phyloP scores from a whole-genome alignment of 37 sponge, comb jelly and placozoan species.

The Diacarnus erythraeanus region DNA sequence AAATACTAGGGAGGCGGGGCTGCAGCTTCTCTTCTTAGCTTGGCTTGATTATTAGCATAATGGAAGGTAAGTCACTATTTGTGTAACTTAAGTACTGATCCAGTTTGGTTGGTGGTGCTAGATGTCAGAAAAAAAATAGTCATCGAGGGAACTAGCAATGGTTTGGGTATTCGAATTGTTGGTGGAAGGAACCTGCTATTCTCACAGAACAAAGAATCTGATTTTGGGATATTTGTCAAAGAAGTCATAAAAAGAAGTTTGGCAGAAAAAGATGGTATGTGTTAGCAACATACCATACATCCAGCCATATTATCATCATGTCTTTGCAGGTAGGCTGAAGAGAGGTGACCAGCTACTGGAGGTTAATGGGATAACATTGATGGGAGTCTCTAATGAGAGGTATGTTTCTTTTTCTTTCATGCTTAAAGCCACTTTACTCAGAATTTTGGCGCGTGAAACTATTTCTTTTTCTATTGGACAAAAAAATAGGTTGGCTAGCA shows the following conservation, averaged over 20 bases:
- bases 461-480: no score
- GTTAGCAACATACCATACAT: no score
- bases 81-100: no score
- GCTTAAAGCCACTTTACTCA: no score
- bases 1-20: no score
- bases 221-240: slow-evolving; percentile 77
- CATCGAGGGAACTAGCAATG: slow-evolving; percentile 29
- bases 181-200: slow-evolving; percentile 55
- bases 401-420: background rate
- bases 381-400: slow-evolving; percentile 69
- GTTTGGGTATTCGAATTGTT: slow-evolving; percentile 48
- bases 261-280: slow-evolving; percentile 60
- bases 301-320: no score
- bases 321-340: slow-evolving; percentile 42
- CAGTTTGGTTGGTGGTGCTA: no score
- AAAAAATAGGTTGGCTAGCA: no score
- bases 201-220: background rate
- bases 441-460: no score
- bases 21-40: no score
- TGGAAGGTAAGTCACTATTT: no score
- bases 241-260: slow-evolving; percentile 28
- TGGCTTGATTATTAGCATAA: no score
- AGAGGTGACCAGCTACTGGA: slow-evolving; percentile 73
- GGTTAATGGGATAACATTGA: slow-evolving; percentile 57
- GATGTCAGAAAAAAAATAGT: background rate